Percentiles rank a stretch among this genome's conserved stretches.
These are phyloP conservation scores for Athetis lepigone DNA, from an alignment of 2,888 invertebrate species.

Conservation along the genomic window DNA sequence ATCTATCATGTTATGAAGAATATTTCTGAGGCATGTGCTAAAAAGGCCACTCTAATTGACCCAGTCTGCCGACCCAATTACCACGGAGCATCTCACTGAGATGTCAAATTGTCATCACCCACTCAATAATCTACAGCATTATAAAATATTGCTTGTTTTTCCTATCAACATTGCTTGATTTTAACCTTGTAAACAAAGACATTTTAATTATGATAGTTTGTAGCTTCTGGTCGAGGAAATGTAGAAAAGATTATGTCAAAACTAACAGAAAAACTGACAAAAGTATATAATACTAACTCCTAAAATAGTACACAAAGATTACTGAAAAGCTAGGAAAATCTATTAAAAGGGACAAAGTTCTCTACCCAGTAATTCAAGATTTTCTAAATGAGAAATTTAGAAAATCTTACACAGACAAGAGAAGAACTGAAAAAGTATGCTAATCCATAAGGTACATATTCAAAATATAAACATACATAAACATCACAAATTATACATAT, in stretches of 20 bases:
- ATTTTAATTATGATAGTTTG: neutral
- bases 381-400: too few species aligned
- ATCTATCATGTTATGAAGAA: slow-evolving; percentile 30
- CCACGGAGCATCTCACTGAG: slow-evolving; percentile 63
- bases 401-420: too few species aligned
- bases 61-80: slow-evolving; percentile 81
- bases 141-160: neutral
- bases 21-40: slow-evolving; percentile 62
- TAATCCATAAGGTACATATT: neutral
- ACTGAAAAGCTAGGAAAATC: neutral
- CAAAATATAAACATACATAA: slow-evolving; percentile 1
- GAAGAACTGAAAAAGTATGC: neutral
- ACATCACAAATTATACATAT: slow-evolving; percentile 8
- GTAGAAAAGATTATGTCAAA: neutral
- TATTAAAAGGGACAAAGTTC: neutral
- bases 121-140: slow-evolving; percentile 36
- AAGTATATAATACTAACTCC: too few species aligned
- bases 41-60: slow-evolving; percentile 82
- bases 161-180: neutral
- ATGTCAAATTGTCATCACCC: slow-evolving; percentile 60
- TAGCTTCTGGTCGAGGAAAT: neutral
- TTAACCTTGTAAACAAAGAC: neutral
- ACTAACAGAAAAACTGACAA: too few species aligned
- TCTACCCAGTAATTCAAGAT: neutral
- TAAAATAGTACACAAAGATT: neutral